Evolutionary conservation across 2,888 invertebrate genomes (phyloP), one percentile per base, ranked within the genome.

Genomic region (Trichopoda pennipes): DNA sequence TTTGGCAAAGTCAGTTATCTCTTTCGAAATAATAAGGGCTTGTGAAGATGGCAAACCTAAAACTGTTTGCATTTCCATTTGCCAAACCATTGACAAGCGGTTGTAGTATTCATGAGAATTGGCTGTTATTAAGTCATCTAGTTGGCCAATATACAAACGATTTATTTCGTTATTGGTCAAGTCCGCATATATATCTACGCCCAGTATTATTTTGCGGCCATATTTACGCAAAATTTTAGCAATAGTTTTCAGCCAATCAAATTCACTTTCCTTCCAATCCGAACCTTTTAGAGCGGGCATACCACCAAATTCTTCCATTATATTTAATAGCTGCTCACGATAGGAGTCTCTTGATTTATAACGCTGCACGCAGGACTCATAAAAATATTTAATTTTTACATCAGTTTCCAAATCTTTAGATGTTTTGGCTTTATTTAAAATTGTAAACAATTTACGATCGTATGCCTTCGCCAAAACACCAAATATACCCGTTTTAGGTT

Each of bases 361-460:
- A 2, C 83, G 73, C 28, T 87, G 85, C 49, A 88, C 75, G 42
- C 90, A 90, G 0, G 91, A 90, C 6, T 90, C 89, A 55, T 89
- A 90, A 61, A 90, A 90, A 38, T 89, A 90, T 80, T 90, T 91
- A 0, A 90, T 87, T 3, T 86, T 86, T 9, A 86, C 86, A 38
- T 88, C 88, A 32, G 88, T 87, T 16, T 85, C 72, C 23, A 85
- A 85, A 38, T 90, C 90, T 14, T 23, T 70, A 2, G 85, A 87
- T 4, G 68, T 75, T 21, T 84, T 84, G 4, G 86, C 87, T 17
- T 76, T 74, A 4, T 82, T 85, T 3, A 90, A 68, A 28, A 90
- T 56, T 9, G 85, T 84, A 32, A 85, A 74, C 14, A 89, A 75
- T 1, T 87, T 87, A 3, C 88, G 86, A 58, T 86, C 79, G 28